Evolutionary conservation across 2,113 vertebrate genomes (phyloP).

Genomic region (Elephantulus edwardii): DNA sequence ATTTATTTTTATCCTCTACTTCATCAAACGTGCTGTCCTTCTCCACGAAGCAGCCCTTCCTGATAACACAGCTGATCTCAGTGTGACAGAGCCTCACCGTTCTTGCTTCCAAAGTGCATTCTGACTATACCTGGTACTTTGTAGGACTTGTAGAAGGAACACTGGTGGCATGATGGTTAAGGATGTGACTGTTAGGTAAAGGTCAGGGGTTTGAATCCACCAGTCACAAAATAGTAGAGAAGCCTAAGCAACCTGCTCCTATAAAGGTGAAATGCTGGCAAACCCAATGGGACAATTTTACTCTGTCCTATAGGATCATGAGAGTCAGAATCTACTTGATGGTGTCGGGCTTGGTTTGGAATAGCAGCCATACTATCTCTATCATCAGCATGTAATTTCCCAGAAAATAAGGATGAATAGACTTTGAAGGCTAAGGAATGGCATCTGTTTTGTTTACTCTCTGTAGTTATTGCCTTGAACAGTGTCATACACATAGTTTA

Average conservation of each 20-base stretch:
- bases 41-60: no score
- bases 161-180: background rate
- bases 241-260: background rate
- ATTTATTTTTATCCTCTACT: background rate
- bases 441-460: slow-evolving; percentile 5
- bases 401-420: background rate
- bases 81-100: no score
- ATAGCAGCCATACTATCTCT: background rate
- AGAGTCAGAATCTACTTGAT: background rate
- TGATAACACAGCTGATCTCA: no score
- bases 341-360: background rate
- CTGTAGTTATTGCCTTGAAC: background rate
- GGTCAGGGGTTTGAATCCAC: background rate
- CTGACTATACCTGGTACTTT: no score
- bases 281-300: background rate
- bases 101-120: no score
- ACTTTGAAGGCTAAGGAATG: background rate
- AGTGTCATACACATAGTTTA: background rate
- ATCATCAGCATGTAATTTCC: background rate
- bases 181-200: background rate
- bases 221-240: background rate
- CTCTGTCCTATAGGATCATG: background rate
- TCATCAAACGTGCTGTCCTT: background rate
- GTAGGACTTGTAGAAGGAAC: background rate
- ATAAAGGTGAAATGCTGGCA: background rate